Base-by-base conservation (phyloP, 2,888 invertebrate genomes). In the Ceramica pisi region DNA sequence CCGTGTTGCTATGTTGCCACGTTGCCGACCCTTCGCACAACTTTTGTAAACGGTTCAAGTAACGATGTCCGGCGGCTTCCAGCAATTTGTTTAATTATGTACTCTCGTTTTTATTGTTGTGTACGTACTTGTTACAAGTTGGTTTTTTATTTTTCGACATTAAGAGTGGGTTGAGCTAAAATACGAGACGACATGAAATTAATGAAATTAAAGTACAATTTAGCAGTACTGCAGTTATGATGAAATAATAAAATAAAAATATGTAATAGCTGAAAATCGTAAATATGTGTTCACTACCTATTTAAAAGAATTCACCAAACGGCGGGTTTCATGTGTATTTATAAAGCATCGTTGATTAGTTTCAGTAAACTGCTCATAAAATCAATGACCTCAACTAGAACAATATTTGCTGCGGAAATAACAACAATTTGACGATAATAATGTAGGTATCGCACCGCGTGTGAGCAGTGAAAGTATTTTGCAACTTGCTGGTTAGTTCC, bases 1-100 rank as follows among this genome's bases (percentile, higher is more conserved):
- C 35, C 35, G 12, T 10, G 38, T 38, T 12, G 51, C 23, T 23
- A 23, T n/a, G 23, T 51, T 14, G 55, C 31, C 50, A 12, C 12
- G 7, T n/a, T 26, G 19, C 3, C 21, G 26, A 41, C 63, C 79
- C 79, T 59, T n/a, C 26, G 31, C 26, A 26, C 19, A 51, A 19
- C 55, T 35, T 46, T 56, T 61, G 41, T 61, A 26, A 70, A 55
- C 50, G 26, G 59, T 53, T 59, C 16, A 16, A 51, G 63, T 81
- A 66, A 63, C 41, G 70, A 66, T 51, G 64, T 53, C 76, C 62
- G 31, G 41, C 16, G 26, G 56, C 59, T 57, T n/a, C 12, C 14
- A 41, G 6, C 16, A 19, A 62, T 65, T 75, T 75, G 65, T 81
- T 62, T 65, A 62, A 68, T 66, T 66, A n/a, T n/a, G n/a, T n/a